Evolutionary conservation across 1,140 invertebrate species (phyloP).

Genomic region (Drosophila ficusphila): DNA sequence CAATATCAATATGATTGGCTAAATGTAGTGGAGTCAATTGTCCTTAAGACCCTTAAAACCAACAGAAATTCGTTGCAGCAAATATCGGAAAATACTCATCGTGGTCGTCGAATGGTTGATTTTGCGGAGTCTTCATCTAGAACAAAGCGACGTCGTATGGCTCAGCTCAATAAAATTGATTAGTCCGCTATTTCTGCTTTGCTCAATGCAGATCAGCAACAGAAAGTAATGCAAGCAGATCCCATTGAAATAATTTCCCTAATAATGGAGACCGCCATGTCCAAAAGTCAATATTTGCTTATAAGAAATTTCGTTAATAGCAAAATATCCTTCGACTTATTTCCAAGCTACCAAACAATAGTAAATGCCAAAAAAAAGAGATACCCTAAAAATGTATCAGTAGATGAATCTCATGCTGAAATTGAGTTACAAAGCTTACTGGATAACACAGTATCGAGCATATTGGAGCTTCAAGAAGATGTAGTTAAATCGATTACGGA

Average conservation of each 20-base stretch:
- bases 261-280: too few species aligned
- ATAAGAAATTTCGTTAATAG: background rate
- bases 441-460: background rate
- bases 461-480: too few species aligned
- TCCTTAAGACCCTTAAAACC: background rate
- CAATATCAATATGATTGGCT: conserved; percentile 2
- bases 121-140: background rate
- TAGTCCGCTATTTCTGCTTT: background rate
- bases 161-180: background rate
- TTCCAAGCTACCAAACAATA: too few species aligned
- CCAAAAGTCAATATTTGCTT: background rate
- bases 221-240: too few species aligned
- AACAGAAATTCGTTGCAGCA: background rate
- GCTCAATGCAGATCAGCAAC: background rate
- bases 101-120: too few species aligned
- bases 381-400: too few species aligned
- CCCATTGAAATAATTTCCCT: too few species aligned
- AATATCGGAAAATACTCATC: too few species aligned
- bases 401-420: too few species aligned
- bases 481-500: too few species aligned
- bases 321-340: conserved; percentile 1
- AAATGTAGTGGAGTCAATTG: background rate
- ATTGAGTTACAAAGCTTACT: background rate
- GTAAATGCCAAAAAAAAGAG: too few species aligned
- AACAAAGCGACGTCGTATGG: background rate